Conservation (phyloP, 2,797 vertebrate genomes). For the Muraenolepis orangiensis region DNA sequence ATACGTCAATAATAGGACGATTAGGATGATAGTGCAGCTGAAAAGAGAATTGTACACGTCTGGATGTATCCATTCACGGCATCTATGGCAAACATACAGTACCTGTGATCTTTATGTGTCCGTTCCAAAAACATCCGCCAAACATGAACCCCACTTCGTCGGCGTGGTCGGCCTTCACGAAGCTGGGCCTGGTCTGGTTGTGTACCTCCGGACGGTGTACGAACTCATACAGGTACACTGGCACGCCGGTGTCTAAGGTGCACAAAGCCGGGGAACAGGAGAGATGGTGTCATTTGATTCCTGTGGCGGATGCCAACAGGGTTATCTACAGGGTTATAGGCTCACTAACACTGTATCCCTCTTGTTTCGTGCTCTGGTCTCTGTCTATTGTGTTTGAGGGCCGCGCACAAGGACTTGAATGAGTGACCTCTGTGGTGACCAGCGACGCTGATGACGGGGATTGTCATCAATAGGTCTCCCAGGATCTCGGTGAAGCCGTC, state of each 20-base stretch:
- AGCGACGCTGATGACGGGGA: constrained; percentile 71
- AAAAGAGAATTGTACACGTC: not conserved
- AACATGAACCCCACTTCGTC: constrained; percentile 82
- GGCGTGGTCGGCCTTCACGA: constrained; percentile 83
- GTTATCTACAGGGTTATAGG: no score
- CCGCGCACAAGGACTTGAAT: not conserved
- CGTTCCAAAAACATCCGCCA: constrained; percentile 77
- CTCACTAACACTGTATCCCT: no score
- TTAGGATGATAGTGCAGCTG: not conserved
- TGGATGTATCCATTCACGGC: not conserved
- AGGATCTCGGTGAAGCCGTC: constrained; percentile 74
- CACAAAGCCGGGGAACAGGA: not conserved
- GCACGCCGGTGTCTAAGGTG: constrained; percentile 71
- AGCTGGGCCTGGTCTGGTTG: constrained; percentile 68
- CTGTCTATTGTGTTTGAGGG: not conserved
- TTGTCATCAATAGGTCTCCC: constrained; percentile 76
- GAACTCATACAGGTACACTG: constrained; percentile 87
- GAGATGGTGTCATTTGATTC: no score
- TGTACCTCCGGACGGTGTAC: constrained; percentile 64
- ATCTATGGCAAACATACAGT: constrained; percentile 10
- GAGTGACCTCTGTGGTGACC: constrained; percentile 76
- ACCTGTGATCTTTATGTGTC: constrained; percentile 63
- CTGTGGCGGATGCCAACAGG: not conserved
- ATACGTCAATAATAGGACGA: not conserved
- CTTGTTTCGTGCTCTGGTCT: no score